Base-by-base conservation (phyloP, 2,888 invertebrate genomes). In the Minunthozetes semirufus region DNA sequence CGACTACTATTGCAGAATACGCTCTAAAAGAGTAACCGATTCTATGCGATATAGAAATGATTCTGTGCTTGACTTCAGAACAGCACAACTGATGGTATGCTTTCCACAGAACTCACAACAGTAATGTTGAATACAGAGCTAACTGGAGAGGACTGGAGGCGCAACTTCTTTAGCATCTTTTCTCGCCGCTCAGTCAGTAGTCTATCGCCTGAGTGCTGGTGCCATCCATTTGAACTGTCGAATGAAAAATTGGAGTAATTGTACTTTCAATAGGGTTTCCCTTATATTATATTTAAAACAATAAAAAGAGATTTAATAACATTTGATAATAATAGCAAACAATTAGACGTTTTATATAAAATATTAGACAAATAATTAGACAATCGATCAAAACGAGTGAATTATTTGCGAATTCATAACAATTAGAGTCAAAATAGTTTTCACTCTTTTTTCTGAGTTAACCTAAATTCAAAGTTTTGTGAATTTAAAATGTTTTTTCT, bases 161-260 rank as follows among this genome's bases (percentile, higher is more conserved):
- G 70, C 70, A 70, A 70, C 70, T 70, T 70, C 70, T 70, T 48
- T 70, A 22, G 70, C 70, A 70, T 70, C 70, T 48, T 25, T 70
- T 48, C 68, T 70, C 70, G 19, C 42, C 48, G 42, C 46, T 61
- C 46, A 22, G 11, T 42, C 46, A 42, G 8, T 29, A 38, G 46
- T 70, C 70, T 8, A 3, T 66, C 5, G 1, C 48, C 48, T n/a
- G 19, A 25, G 33, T 48, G 19, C 66, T 66, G 66, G 66, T 66
- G 66, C 66, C 66, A 66, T 66, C 66, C 66, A 38, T 66, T 66
- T n/a, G 29, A 38, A 38, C 38, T 29, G 42, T 33, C 17, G 19
- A 42, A 0, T 42, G 17, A 42, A 61, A 61, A 61, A 6, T 13
- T 22, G 15, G 19, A 19, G n/a, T 19, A 66, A 22, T 1, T 17